Evolutionary conservation across 1,140 invertebrate genomes (phyloP).

Genomic region (Drosophila dunni): DNA sequence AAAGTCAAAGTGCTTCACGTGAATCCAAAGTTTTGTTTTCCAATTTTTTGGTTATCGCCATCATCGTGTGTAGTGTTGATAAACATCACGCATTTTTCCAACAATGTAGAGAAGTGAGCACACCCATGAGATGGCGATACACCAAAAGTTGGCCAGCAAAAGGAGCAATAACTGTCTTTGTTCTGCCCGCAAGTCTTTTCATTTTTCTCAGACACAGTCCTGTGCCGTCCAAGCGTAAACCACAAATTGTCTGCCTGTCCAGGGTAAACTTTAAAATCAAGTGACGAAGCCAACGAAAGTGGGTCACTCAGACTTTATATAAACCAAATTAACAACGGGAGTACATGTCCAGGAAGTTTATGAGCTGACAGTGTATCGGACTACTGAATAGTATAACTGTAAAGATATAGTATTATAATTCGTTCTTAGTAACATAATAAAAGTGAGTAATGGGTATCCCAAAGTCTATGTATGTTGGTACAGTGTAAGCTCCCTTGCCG

Average conservation of each 20-base stretch:
- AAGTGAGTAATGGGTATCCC: too few species aligned
- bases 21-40: conserved; percentile 55
- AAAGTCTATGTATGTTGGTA: too few species aligned
- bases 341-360: too few species aligned
- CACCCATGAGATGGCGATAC: background rate
- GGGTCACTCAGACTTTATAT: background rate
- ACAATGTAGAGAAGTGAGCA: conserved; percentile 18
- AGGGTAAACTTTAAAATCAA: conserved; percentile 16
- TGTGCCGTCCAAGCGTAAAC: conserved; percentile 22
- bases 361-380: too few species aligned
- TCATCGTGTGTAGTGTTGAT: conserved; percentile 50
- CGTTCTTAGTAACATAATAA: too few species aligned
- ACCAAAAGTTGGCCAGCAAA: conserved; percentile 7
- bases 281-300: background rate
- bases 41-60: conserved; percentile 58
- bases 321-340: too few species aligned
- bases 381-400: too few species aligned
- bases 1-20: conserved; percentile 10
- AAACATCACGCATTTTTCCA: conserved; percentile 48
- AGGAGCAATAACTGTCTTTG: conserved; percentile 13
- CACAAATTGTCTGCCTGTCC: conserved; percentile 22
- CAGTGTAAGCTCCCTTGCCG: too few species aligned
- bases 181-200: conserved; percentile 11
- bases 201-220: background rate
- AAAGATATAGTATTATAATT: too few species aligned